These are phyloP conservation scores for Cossypha dichroa DNA, from an alignment of 2,797 vertebrate species.

Conservation along the genomic window DNA sequence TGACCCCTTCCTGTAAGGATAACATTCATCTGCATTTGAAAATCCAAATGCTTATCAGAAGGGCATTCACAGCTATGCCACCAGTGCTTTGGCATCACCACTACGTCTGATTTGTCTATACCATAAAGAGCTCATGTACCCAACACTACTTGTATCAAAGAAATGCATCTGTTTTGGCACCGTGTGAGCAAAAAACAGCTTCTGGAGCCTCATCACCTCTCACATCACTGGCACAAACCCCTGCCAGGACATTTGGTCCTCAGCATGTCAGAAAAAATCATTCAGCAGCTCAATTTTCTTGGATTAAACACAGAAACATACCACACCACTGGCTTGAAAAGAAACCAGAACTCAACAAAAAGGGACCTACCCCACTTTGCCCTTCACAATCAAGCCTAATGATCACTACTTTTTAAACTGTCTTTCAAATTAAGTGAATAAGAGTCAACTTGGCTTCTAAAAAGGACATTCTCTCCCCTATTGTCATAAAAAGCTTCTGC, in stretches of 20 bases:
- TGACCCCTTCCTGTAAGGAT: neutral
- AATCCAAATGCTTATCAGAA: neutral
- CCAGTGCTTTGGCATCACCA: neutral
- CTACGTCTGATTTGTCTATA: neutral
- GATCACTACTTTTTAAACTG: neutral
- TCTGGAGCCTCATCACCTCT: conserved; percentile 26
- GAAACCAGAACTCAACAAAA: neutral
- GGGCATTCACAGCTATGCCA: neutral
- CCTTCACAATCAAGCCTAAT: neutral
- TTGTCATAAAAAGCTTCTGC: neutral
- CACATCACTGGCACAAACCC: neutral
- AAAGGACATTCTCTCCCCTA: neutral
- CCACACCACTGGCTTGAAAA: neutral
- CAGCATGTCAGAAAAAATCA: neutral
- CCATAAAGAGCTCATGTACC: neutral
- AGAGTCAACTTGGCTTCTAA: neutral
- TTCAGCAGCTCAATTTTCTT: neutral
- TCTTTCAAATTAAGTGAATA: neutral
- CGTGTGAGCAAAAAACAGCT: neutral
- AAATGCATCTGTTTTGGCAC: neutral
- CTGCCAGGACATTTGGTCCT: conserved; percentile 37
- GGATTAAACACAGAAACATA: neutral
- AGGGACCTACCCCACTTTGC: neutral
- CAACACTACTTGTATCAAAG: neutral
- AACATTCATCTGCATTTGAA: neutral